Evolutionary conservation across 2,113 vertebrate species (phyloP), one percentile per base, ranked within the genome.

Genomic region (Dicrurus megarhynchus): DNA sequence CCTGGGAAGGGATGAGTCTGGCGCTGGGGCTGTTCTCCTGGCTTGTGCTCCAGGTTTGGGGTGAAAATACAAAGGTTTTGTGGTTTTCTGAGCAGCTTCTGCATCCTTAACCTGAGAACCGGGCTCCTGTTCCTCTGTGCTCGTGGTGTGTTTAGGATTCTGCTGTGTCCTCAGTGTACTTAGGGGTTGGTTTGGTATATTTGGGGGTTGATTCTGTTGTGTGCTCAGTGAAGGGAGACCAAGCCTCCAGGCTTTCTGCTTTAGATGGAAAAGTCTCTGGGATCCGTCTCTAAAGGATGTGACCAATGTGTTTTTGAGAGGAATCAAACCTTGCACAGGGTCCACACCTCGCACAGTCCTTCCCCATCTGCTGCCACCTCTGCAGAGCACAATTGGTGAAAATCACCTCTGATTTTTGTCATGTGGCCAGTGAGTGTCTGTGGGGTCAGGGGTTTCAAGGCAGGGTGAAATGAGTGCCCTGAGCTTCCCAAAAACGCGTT

Each of bases 81-180:
- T 67, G 87, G 6, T 14, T 86, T 86, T 77, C 42, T 74, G 65
- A 85, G 78, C 46, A 11, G n/a, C 4, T 63, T 71, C 42, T 49
- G 22, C 47, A 49, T 49, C 49, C 49, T 49, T 49, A 24, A 49
- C 49, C 49, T 46, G 3, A 4, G n/a, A 5, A 0, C 0, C 39
- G 80, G n/a, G 39, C n/a, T 16, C 11, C 8, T 8, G 8, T 10
- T 63, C 23, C 56, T 7, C 10, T 4, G 4, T 14, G 55, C 41
- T 65, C 0, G 0, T 20, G 42, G 67, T 2, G 0, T 18, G 2
- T 56, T 17, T 18, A 8, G 28, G 22, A 5, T 42, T 33, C 26
- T 65, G 61, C n/a, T 60, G 44, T 4, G 16, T 11, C 23, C 69
- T 33, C 21, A 5, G 28, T 3, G 56, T 9, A 1, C 37, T 19